Conservation (phyloP, 2,797 vertebrate genomes). For the Sebastes taczanowskii region DNA sequence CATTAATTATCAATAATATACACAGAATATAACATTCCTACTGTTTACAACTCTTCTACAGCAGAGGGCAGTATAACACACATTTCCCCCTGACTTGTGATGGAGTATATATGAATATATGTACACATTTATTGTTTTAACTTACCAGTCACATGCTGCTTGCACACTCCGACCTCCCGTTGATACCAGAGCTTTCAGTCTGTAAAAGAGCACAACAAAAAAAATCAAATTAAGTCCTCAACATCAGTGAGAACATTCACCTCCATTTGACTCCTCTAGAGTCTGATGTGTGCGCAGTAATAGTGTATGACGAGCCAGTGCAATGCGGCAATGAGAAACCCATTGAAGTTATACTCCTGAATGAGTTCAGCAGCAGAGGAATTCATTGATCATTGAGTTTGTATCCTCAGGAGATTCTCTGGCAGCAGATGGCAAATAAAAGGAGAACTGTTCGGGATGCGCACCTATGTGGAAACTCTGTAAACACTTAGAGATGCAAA, state of each 20-base stretch:
- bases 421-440: slow-evolving; percentile 12
- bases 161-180: slow-evolving; percentile 95
- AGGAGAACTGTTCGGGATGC: neutral
- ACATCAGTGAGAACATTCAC: neutral
- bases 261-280: neutral
- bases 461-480: slow-evolving; percentile 41
- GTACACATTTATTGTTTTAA: slow-evolving; percentile 4
- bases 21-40: neutral
- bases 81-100: neutral
- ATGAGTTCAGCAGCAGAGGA: neutral
- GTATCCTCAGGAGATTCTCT: slow-evolving; percentile 8
- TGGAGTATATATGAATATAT: neutral
- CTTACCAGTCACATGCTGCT: slow-evolving; percentile 97
- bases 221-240: neutral
- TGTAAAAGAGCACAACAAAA: slow-evolving; percentile 62
- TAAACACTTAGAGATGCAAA: neutral
- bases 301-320: neutral
- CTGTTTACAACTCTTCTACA: neutral
- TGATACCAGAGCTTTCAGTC: slow-evolving; percentile 94
- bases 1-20: too few species aligned
- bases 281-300: neutral
- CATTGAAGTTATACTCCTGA: neutral
- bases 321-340: neutral
- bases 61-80: slow-evolving; percentile 52
- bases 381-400: neutral